A percentile compares a stretch with the other conserved stretches of the same genome.
Evolutionary conservation across 2,888 invertebrate genomes (phyloP).

Genomic region (Eugnorisma glareosa): DNA sequence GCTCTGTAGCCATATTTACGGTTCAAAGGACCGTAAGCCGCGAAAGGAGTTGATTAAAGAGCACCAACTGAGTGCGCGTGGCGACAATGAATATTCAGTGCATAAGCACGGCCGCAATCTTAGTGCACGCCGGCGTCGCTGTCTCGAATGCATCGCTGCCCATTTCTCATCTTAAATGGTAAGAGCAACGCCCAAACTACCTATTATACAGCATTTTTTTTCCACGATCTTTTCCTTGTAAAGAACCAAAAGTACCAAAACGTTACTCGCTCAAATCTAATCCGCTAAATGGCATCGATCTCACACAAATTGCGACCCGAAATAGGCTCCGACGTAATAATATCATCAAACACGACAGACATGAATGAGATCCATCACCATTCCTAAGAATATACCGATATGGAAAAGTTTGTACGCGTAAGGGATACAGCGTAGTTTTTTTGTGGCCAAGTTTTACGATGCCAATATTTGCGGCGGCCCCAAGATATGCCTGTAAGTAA

Average conservation of each 20-base stretch:
- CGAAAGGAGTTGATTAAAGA: conserved; percentile 85
- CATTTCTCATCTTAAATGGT: conserved; percentile 88
- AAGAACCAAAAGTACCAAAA: conserved; percentile 37
- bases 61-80: conserved; percentile 75
- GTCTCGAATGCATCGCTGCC: conserved; percentile 84
- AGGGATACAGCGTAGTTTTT: conserved; percentile 77
- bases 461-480: conserved; percentile 69
- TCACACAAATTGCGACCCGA: conserved; percentile 48
- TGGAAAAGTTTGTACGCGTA: conserved; percentile 72
- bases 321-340: conserved; percentile 61
- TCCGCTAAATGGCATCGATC: conserved; percentile 60
- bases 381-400: conserved; percentile 70
- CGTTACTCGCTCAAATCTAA: conserved; percentile 44
- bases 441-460: conserved; percentile 74
- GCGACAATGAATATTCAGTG: conserved; percentile 87
- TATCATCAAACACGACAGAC: conserved; percentile 61
- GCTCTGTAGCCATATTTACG: conserved; percentile 22
- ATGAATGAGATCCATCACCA: conserved; percentile 66
- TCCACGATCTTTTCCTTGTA: conserved; percentile 35
- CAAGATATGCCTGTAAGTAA: conserved; percentile 73
- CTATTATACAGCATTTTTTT: conserved; percentile 64
- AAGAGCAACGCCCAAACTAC: conserved; percentile 76
- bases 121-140: conserved; percentile 75
- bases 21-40: conserved; percentile 53
- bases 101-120: conserved; percentile 86